These are phyloP conservation scores for Arctia plantaginis DNA, from an alignment of 2,888 invertebrate species.

Conservation along the genomic window DNA sequence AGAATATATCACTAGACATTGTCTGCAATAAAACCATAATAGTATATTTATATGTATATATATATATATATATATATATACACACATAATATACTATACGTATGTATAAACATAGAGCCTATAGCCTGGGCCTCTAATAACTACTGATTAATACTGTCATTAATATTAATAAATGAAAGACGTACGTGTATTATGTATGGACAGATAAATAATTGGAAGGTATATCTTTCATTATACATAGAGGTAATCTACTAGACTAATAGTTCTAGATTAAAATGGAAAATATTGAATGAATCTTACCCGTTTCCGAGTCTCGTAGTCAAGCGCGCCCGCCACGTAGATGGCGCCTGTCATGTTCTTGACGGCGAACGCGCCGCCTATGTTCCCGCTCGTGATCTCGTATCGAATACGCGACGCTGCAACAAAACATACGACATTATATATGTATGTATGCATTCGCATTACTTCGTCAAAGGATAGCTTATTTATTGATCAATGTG, in stretches of 20 bases:
- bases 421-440: constrained; percentile 70
- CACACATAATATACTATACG: not conserved
- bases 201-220: not conserved
- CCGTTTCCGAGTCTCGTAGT: constrained; percentile 98
- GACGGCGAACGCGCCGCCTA: constrained; percentile 98
- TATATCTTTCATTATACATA: too few species aligned
- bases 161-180: not conserved
- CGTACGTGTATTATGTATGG: not conserved
- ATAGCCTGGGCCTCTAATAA: not conserved
- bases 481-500: constrained; percentile 29
- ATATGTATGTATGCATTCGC: constrained; percentile 31
- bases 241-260: not conserved
- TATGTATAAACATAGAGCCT: not conserved
- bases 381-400: constrained; percentile 99
- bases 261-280: not conserved
- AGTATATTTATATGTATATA: too few species aligned
- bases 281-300: constrained; percentile 86
- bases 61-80: not conserved
- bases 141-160: not conserved
- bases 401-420: constrained; percentile 99
- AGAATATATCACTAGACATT: not conserved
- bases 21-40: not conserved
- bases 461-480: constrained; percentile 22
- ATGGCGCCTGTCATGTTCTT: constrained; percentile 99
- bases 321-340: constrained; percentile 98